Evolutionary conservation across 2,888 invertebrate species (phyloP).

Genomic region (Hyles lineata): DNA sequence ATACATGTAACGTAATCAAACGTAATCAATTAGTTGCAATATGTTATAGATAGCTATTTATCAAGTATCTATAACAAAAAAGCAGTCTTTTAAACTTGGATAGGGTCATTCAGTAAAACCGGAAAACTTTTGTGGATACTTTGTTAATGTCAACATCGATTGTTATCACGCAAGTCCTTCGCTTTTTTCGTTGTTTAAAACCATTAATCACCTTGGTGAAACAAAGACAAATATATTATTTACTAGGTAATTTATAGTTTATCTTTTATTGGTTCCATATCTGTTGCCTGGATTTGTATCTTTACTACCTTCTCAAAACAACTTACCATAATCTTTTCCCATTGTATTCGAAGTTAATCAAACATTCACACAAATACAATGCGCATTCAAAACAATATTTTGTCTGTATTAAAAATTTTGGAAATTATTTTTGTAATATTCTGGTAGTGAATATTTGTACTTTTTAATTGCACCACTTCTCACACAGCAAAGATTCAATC

Average conservation of each 20-base stretch:
- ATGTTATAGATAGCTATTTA: no score
- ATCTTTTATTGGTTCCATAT: background rate
- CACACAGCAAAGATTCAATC: background rate
- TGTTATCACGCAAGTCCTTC: background rate
- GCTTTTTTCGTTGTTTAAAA: background rate
- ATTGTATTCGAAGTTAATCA: slow-evolving; percentile 42
- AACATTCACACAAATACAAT: background rate
- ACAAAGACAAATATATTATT: background rate
- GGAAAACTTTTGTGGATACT: background rate
- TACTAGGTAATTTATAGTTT: background rate
- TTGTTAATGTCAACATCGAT: background rate
- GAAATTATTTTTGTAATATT: background rate
- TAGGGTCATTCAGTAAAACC: background rate
- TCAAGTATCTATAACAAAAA: no score
- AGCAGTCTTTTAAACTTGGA: no score
- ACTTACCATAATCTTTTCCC: slow-evolving; percentile 74
- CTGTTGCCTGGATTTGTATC: background rate
- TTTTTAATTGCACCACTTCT: slow-evolving; percentile 17
- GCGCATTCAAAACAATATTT: background rate
- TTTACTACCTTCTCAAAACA: background rate
- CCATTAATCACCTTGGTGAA: background rate
- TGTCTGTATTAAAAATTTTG: background rate
- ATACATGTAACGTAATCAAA: no score
- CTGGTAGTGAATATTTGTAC: background rate
- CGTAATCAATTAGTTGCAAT: no score